Base-by-base conservation (phyloP, 2,113 vertebrate species). In the Eonycteris spelaea region DNA sequence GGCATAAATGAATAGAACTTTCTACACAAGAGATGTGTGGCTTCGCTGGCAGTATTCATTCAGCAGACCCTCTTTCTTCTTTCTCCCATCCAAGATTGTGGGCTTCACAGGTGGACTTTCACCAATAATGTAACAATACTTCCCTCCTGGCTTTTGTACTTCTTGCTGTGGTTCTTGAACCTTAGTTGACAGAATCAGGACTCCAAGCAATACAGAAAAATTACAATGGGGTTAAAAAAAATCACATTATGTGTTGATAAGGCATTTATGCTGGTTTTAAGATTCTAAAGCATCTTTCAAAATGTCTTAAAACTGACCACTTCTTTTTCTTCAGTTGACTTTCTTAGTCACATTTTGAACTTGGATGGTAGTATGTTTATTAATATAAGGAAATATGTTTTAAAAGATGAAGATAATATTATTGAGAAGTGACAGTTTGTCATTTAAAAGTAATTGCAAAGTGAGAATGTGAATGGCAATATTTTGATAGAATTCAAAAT, bases 401-500 rank as follows among this genome's bases (percentile, higher is more conserved):
- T 96, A 51, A 59, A 93, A 86, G 68, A 77, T 7, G 14, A 68
- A 26, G 26, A 30, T 55, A 24, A 51, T 10, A 53, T 67, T 61
- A 70, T 43, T 74, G 11, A 40, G 3, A 7, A 8, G 16, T 79
- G 71, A 10, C 65, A 57, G 2, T 30, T 57, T 83, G 9, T 67
- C 28, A 82, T 55, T 90, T 77, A 83, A 87, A 86, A 87, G 11
- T 15, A 55, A 63, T 75, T 75, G 2, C 59, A 92, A 57, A 92
- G 65, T 67, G 57, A 71, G 9, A n/a, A n/a, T 53, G 2, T 51
- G 26, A 78, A n/a, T 70, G 65, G 78, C 13, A 63, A 43, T 78
- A 90, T 90, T 83, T 86, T 71, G 40, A 79, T 48, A 80, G 30
- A 68, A 70, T 79, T 90, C 48, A 65, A 96, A 90, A 80, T 59